phyloP scores from a whole-genome alignment of 2,797 vertebrate genomes.

The Acanthopagrus latus region DNA sequence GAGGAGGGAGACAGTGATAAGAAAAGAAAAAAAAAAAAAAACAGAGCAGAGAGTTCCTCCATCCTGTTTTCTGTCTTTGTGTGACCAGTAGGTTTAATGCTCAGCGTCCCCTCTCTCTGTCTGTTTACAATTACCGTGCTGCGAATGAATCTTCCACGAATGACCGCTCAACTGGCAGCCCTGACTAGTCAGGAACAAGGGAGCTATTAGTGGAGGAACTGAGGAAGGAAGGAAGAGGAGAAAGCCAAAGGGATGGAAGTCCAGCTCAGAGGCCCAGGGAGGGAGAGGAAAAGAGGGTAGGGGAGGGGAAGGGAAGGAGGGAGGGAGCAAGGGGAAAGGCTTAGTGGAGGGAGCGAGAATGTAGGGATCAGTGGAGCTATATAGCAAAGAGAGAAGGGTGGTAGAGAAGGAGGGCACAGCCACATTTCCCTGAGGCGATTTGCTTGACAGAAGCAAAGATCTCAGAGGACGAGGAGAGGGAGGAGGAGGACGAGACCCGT shows the following conservation, averaged over 20 bases:
- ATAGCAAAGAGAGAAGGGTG: slow-evolving; percentile 67
- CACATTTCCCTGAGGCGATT: slow-evolving; percentile 80
- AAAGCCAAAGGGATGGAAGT: slow-evolving; percentile 89
- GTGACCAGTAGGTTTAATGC: slow-evolving; percentile 53
- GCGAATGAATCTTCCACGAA: slow-evolving; percentile 91
- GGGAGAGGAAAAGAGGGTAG: slow-evolving; percentile 63
- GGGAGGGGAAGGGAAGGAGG: slow-evolving; percentile 48
- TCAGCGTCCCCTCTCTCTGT: slow-evolving; percentile 62
- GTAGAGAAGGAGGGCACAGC: slow-evolving; percentile 69
- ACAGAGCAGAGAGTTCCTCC: slow-evolving; percentile 34
- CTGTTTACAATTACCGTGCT: slow-evolving; percentile 90
- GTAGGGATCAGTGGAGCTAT: slow-evolving; percentile 54
- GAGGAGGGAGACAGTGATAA: background rate
- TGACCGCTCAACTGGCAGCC: slow-evolving; percentile 88
- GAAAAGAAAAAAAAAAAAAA: slow-evolving; percentile 16
- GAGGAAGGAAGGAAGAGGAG: slow-evolving; percentile 91
- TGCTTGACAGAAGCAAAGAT: slow-evolving; percentile 72
- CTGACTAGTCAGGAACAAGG: slow-evolving; percentile 89
- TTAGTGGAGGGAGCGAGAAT: slow-evolving; percentile 66
- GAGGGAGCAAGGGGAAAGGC: slow-evolving; percentile 67
- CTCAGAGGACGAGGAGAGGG: slow-evolving; percentile 56
- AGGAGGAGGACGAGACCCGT: slow-evolving; percentile 33
- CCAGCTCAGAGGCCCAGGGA: slow-evolving; percentile 82
- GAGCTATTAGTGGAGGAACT: slow-evolving; percentile 89
- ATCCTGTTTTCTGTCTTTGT: slow-evolving; percentile 55